A percentile compares a stretch with the other conserved stretches of the same genome.
phyloP scores from a whole-genome alignment of 2,113 vertebrate genomes.

The Bubo bubo region DNA sequence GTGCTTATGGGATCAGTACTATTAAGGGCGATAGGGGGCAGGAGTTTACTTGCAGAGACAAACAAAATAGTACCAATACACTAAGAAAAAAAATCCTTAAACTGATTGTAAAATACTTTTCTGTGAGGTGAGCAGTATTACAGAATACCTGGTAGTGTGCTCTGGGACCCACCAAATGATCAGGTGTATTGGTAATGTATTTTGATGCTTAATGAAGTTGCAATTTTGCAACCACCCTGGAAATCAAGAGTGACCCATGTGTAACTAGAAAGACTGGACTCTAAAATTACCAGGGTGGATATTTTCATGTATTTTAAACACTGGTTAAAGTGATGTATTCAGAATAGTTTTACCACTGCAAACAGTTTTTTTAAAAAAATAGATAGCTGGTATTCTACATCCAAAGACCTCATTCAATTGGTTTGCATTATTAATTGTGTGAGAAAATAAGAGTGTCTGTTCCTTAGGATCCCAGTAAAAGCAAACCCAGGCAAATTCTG shows the following conservation, averaged over 20 bases:
- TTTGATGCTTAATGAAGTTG: not conserved
- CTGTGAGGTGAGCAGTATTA: not conserved
- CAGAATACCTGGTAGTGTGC: not conserved
- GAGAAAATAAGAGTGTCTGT: not conserved
- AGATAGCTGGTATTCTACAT: not conserved
- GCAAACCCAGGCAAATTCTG: not conserved
- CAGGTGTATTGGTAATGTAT: not conserved
- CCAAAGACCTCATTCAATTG: not conserved
- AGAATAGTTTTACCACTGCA: not conserved
- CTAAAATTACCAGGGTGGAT: not conserved
- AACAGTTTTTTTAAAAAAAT: not conserved
- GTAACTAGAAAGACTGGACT: not conserved
- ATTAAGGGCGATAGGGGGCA: not conserved
- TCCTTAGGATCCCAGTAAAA: slow-evolving; percentile 3
- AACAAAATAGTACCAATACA: not conserved
- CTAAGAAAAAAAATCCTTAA: not conserved
- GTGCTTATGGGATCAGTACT: not conserved
- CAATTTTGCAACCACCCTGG: not conserved
- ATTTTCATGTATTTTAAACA: not conserved
- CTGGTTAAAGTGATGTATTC: not conserved
- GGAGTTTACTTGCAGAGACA: not conserved
- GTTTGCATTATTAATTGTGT: not conserved
- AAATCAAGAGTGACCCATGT: not conserved
- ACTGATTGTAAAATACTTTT: not conserved
- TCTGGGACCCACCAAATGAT: not conserved